These are phyloP conservation scores for Pseudomugil tenellus DNA, from an alignment of 2,797 vertebrate species.

Conservation along the genomic window DNA sequence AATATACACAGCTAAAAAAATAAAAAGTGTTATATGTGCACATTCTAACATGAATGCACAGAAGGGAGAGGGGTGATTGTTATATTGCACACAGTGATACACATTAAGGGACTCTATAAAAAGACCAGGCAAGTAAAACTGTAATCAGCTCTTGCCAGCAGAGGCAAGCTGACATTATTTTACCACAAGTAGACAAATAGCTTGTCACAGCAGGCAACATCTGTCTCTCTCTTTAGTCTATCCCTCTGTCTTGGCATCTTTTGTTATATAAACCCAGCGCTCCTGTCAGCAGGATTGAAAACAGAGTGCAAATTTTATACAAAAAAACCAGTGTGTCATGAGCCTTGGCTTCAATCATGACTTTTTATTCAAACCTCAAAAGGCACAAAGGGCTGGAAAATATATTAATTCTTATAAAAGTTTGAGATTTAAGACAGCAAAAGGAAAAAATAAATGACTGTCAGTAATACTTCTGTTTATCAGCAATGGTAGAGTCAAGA, in stretches of 20 bases:
- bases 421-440: constrained; percentile 6
- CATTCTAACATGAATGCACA: constrained; percentile 22
- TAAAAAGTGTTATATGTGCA: constrained; percentile 8
- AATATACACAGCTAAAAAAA: not conserved
- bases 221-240: constrained; percentile 67
- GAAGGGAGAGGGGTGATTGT: constrained; percentile 7
- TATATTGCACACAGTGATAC: constrained; percentile 35
- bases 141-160: constrained; percentile 64
- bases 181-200: constrained; percentile 65
- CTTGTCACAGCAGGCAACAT: constrained; percentile 64
- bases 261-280: constrained; percentile 57
- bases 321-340: constrained; percentile 26
- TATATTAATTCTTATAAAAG: not conserved
- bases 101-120: constrained; percentile 60
- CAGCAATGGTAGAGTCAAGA: constrained; percentile 4
- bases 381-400: constrained; percentile 9
- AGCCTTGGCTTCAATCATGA: not conserved
- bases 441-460: constrained; percentile 17
- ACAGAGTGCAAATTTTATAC: constrained; percentile 25
- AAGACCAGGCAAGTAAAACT: constrained; percentile 66
- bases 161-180: constrained; percentile 63
- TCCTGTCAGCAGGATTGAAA: constrained; percentile 41
- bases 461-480: constrained; percentile 6
- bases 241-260: constrained; percentile 41
- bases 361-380: constrained; percentile 15